A percentile compares a stretch with the other conserved stretches of the same genome.
Evolutionary conservation across 2,113 vertebrate species (phyloP).

Genomic region (Saccopteryx bilineata): DNA sequence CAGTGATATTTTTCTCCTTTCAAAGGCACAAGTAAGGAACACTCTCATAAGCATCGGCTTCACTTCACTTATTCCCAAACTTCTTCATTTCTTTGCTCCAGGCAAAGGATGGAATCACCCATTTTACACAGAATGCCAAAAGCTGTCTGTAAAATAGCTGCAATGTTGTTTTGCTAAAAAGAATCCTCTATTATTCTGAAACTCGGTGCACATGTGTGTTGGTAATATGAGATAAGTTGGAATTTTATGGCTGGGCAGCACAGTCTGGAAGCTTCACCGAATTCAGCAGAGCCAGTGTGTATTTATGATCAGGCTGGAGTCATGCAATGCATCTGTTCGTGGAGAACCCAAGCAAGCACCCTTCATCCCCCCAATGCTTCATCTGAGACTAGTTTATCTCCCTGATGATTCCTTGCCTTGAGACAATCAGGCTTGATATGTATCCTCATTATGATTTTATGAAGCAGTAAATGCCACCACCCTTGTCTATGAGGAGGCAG

Average conservation of each 20-base stretch:
- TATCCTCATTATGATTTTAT: slow-evolving; percentile 70
- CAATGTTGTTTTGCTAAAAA: background rate
- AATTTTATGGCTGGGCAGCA: background rate
- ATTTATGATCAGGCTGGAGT: background rate
- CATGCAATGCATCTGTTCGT: background rate
- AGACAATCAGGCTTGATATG: background rate
- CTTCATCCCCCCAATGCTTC: background rate
- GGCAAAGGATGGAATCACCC: background rate
- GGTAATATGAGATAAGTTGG: background rate
- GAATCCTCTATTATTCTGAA: background rate
- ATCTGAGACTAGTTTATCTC: background rate
- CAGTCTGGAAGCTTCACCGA: background rate
- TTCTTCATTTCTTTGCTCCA: background rate
- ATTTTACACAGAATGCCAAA: slow-evolving; percentile 27
- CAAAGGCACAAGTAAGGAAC: background rate
- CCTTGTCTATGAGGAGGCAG: background rate
- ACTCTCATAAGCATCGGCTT: background rate
- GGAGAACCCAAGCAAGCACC: background rate
- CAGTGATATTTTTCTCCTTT: background rate
- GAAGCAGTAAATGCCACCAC: slow-evolving; percentile 60
- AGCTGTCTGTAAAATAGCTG: background rate
- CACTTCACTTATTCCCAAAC: background rate
- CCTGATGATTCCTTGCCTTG: background rate
- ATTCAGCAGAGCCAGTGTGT: background rate
- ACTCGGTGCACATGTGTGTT: background rate